Evolutionary conservation across 2,797 vertebrate species (phyloP), one percentile per base, ranked within the genome.

Genomic region (Acrossocheilus wenchowensis): DNA sequence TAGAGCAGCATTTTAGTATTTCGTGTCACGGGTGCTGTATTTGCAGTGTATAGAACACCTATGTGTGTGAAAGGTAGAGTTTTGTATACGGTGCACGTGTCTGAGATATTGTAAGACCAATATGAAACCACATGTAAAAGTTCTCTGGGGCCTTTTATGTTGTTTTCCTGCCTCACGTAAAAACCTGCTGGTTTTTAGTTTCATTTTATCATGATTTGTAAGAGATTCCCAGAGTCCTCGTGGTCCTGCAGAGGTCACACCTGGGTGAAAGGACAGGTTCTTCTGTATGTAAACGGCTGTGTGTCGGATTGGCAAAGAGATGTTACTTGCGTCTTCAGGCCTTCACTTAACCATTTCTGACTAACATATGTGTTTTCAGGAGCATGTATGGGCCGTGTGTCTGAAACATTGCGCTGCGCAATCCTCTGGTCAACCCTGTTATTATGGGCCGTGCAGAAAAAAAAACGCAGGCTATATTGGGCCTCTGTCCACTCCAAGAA

Each of bases 391-490:
- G 8, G 52, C 43, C 50, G 43, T 48, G 43, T 48, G 43, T 68
- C 41, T n/a, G 62, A 30, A 43, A 52, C 60, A 69, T 57, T 69
- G 48, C 64, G 0, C 48, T 71, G 52, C 23, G 41, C 36, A 71
- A 36, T 78, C n/a, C 15, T 78, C 26, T 0, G 26, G 17, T 72
- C 15, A 86, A 83, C 64, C 83, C 83, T 86, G 66, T 86, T 78
- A 87, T 87, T 90, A 86, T 69, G 50, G 15, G 45, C 26, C 17
- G 14, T 9, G 57, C 21, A 36, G 45, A 81, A 81, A 84, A 81
- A 84, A 78, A 86, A 86, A 77, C 2, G 14, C 79, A 78, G 81
- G 73, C 78, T 79, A 75, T 69, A 69, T 78, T 82, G 78, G 45
- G 60, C 50, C 43, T 81, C 74, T 48, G 30, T 81, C 60, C 54